A percentile compares a stretch with the other conserved stretches of the same genome.
Conservation (phyloP, 1,140 invertebrate species). For the Bombus pascuorum region DNA sequence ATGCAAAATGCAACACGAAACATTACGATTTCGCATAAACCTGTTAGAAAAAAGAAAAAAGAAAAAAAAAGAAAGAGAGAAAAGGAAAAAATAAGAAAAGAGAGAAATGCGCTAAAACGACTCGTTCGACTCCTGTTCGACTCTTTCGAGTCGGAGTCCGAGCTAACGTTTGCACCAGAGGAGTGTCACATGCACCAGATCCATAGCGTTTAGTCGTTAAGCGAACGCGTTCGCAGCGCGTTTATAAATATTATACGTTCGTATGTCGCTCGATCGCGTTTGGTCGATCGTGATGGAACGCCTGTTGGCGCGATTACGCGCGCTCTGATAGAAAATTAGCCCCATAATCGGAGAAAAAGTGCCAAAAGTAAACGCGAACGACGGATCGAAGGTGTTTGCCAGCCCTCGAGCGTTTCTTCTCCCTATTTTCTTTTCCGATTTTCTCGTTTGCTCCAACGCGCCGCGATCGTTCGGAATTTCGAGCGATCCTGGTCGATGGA, state of each 20-base stretch:
- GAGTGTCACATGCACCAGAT: background rate
- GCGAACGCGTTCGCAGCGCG: background rate
- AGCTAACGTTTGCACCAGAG: background rate
- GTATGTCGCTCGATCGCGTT: slow-evolving; percentile 16
- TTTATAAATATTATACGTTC: slow-evolving; percentile 8
- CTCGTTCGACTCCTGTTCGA: background rate
- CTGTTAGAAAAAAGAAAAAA: background rate
- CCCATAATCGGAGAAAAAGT: background rate
- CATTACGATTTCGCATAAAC: slow-evolving; percentile 6
- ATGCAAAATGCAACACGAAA: slow-evolving; percentile 12
- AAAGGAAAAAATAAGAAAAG: background rate
- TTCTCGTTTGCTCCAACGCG: background rate
- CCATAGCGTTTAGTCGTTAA: background rate
- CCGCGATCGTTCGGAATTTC: background rate
- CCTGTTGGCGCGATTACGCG: background rate
- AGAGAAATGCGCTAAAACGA: background rate
- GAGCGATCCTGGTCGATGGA: too few species aligned
- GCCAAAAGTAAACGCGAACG: slow-evolving; percentile 20
- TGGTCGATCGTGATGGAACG: background rate
- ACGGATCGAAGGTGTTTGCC: background rate
- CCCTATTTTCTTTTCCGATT: background rate
- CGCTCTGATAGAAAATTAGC: background rate
- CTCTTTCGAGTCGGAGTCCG: background rate
- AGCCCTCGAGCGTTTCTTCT: background rate
- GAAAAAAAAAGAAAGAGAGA: background rate